A percentile compares a stretch with the other conserved stretches of the same genome.
Evolutionary conservation across 2,888 invertebrate genomes (phyloP).

Genomic region (Synergus itoensis): DNA sequence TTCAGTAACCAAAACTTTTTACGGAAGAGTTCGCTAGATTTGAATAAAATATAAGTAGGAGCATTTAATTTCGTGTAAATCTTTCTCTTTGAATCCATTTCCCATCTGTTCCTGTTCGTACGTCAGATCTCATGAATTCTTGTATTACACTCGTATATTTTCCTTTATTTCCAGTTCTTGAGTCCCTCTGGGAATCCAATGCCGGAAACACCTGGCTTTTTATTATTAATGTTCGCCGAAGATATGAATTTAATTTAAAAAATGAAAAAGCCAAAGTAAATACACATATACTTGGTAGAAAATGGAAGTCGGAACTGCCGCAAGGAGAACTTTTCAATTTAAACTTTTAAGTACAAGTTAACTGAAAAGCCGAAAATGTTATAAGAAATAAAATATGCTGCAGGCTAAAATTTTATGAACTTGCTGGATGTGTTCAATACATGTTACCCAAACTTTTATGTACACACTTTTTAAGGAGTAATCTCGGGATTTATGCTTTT

Average conservation of each 20-base stretch:
- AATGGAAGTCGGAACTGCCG: background rate
- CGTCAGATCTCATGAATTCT: constrained; percentile 12
- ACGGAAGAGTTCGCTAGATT: background rate
- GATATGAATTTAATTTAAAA: background rate
- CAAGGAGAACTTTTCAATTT: background rate
- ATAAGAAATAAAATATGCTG: background rate
- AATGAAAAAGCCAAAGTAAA: background rate
- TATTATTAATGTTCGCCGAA: background rate
- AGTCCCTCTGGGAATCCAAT: background rate
- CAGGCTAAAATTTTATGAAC: too few species aligned
- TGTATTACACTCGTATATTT: constrained; percentile 14
- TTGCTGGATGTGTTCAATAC: too few species aligned
- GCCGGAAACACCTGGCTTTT: background rate
- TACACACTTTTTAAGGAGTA: background rate
- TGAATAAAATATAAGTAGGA: constrained; percentile 6
- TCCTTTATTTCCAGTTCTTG: constrained; percentile 6
- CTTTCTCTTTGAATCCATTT: background rate
- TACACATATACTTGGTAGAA: background rate
- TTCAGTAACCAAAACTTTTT: background rate
- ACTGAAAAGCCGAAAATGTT: background rate
- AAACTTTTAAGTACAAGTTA: too few species aligned
- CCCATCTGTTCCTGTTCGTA: constrained; percentile 4
- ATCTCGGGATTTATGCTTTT: background rate
- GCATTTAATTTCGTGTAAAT: constrained; percentile 4
- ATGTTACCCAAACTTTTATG: too few species aligned